Percentiles rank a stretch among this genome's conserved stretches.
Evolutionary conservation across 2,113 vertebrate species (phyloP).

Genomic region (Cochlearius cochlearius): DNA sequence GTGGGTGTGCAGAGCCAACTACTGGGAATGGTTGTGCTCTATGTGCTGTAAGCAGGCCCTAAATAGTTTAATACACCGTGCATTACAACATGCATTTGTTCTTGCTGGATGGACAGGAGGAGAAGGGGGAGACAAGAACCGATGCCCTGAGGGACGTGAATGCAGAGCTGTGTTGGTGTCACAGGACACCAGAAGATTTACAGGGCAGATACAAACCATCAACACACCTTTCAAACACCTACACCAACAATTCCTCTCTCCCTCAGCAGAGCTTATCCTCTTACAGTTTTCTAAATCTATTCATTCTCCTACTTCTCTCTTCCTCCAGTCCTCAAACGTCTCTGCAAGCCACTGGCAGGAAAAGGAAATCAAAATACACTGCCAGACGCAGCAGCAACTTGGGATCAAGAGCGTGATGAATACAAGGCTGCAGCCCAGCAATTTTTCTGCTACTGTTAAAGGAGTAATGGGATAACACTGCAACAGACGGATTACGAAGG

Average conservation of each 20-base stretch:
- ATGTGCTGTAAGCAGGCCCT: neutral
- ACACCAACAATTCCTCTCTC: neutral
- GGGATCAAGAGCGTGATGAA: rapidly evolving
- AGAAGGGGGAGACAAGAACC: neutral
- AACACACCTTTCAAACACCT: neutral
- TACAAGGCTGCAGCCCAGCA: neutral
- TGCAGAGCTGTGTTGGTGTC: neutral
- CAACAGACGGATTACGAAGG: neutral
- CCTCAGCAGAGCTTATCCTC: neutral
- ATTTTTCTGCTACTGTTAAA: neutral
- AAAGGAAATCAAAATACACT: neutral
- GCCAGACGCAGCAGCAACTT: neutral
- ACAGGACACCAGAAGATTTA: neutral
- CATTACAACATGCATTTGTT: neutral
- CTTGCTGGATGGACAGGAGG: neutral
- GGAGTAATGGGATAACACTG: neutral
- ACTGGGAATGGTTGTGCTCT: neutral
- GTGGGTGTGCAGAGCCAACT: neutral
- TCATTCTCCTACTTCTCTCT: neutral
- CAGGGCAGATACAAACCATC: neutral
- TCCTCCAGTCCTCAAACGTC: neutral
- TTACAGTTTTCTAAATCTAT: neutral
- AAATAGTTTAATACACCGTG: neutral
- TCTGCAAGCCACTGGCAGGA: neutral
- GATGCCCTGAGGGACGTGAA: neutral